Evolutionary conservation across 2,888 invertebrate species (phyloP), one percentile per base, ranked within the genome.

Genomic region (Molanna angustata): DNA sequence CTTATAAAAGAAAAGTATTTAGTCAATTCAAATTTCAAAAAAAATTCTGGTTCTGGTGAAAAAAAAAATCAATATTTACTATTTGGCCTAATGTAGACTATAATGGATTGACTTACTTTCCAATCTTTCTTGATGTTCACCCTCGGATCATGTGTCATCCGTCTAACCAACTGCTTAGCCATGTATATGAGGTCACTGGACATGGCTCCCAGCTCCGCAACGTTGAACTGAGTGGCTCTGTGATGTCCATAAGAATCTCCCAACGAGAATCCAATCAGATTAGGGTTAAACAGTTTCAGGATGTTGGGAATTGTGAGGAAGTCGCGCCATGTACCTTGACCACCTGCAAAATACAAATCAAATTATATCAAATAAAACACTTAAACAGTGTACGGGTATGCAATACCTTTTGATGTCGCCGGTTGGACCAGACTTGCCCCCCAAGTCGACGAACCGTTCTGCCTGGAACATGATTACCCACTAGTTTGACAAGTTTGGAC

Each of bases 211-310:
- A 68, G 62, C 64, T 83, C 83, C 16, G 81, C 84, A 0, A 82
- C 77, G 63, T 84, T 83, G 55, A 84, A 79, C 61, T 74, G 71
- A 0, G 80, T 73, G 3, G 61, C 67, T 49, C 57, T 54, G 18
- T 72, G 62, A 17, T 61, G 60, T 33, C 61, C 63, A 17, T 74
- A 64, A 0, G 79, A 74, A 62, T 81, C 78, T 13, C 69, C 67
- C 1, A 72, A 52, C 0, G 85, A 75, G 60, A 80, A 85, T 0
- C 86, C 86, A 47, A 82, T 69, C 14, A 86, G 64, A 39, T 80
- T 74, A 0, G 82, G 81, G 67, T 85, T 86, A 64, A 80, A 86
- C 63, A 77, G 80, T 62, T 81, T 81, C 14, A 84, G 62, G 39
- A 83, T 80, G 65, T 83, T 82, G 11, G 82, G 80, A 37, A 82